Base-by-base conservation (phyloP, 2,888 invertebrate species). In the Drosophila buzzatii region DNA sequence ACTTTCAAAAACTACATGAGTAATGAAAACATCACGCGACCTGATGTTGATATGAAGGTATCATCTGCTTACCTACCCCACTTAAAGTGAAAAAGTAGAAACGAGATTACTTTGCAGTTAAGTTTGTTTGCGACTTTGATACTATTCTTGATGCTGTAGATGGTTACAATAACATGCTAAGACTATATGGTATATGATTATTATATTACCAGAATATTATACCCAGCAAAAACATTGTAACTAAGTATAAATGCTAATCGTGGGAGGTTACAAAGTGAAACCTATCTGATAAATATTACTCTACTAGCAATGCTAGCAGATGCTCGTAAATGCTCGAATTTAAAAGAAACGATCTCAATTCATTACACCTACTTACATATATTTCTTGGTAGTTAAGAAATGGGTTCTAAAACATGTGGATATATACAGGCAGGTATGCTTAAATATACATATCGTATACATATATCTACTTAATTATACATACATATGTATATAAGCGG, bases 11-110 rank as follows among this genome's bases (percentile, higher is more conserved):
- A 41, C 31, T 31, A 45, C 56, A 35, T 23, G 52, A 53, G 20
- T 37, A 37, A 53, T 53, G 52, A 53, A 53, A 53, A 53, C 52
- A 53, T 53, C 35, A 53, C 35, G 35, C 35, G 37, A 35, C 20
- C 16, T 16, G 16, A 23, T 9, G 20, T 37, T 20, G 31, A 49
- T 49, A 49, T 49, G 31, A 3, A 2, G 14, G 35, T 18, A 18
- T 51, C 14, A 37, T 37, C 20, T 20, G 35, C 35, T 5, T 16
- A 37, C 20, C 52, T 23, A 53, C 52, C 52, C 49, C 12, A 9
- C 12, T 16, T 45, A n/a, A 35, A 9, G 3, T 14, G 7, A 18
- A 18, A 18, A 27, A 23, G 2, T 16, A 4, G 8, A 27, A n/a
- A 49, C 10, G 2, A n/a, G 31, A 49, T 31, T n/a, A n/a, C n/a